Percentiles rank a stretch among this genome's conserved stretches.
These are phyloP conservation scores for Oreonectes daqikongensis DNA, from an alignment of 2,797 vertebrate species.

Conservation along the genomic window DNA sequence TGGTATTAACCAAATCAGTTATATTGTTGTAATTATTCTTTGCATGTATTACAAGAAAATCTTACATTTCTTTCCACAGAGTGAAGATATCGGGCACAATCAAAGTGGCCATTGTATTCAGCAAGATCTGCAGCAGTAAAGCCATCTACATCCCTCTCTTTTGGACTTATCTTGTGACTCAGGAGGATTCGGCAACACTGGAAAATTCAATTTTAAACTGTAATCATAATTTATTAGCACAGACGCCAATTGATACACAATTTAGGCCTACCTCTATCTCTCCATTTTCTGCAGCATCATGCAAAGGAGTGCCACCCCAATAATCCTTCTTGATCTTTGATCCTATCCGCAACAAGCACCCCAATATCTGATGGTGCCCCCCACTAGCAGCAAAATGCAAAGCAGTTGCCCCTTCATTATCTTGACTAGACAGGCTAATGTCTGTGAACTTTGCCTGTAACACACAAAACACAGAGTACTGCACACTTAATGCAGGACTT, in stretches of 20 bases:
- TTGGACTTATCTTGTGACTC: conserved; percentile 70
- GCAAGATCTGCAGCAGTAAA: conserved; percentile 82
- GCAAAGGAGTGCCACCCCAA: conserved; percentile 85
- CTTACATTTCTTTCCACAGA: conserved; percentile 74
- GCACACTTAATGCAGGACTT: neutral
- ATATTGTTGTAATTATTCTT: neutral
- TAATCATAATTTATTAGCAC: neutral
- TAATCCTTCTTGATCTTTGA: conserved; percentile 78
- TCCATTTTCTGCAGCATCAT: conserved; percentile 86
- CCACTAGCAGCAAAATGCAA: conserved; percentile 86
- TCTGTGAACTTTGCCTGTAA: conserved; percentile 77
- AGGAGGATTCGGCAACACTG: conserved; percentile 84
- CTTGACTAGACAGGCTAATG: conserved; percentile 71
- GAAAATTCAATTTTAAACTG: neutral
- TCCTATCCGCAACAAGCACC: conserved; percentile 75
- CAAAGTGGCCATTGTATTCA: conserved; percentile 80
- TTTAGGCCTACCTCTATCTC: conserved; percentile 76
- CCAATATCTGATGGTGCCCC: conserved; percentile 80
- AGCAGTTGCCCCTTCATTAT: conserved; percentile 83
- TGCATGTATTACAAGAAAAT: neutral
- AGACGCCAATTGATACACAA: neutral
- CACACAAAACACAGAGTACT: conserved; percentile 3
- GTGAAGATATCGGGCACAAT: conserved; percentile 79
- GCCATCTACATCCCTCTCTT: conserved; percentile 77
- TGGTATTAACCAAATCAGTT: no score